Base-by-base conservation (phyloP, 2,888 invertebrate genomes). In the Terebella lapidaria region DNA sequence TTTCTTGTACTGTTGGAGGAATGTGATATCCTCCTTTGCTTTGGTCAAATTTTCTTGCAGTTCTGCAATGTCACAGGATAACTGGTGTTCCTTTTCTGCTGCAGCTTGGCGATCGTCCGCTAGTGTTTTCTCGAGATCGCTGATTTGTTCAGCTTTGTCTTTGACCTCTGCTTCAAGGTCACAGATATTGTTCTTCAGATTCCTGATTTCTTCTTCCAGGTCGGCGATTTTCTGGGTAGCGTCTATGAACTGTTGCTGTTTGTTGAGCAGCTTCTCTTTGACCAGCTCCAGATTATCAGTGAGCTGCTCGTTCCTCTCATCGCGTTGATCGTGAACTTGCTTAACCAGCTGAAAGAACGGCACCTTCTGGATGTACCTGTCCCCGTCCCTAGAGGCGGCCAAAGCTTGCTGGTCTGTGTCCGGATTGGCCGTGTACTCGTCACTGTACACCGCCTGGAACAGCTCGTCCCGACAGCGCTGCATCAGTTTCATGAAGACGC, bases 201-300 rank as follows among this genome's bases (percentile, higher is more conserved):
- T 65, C n/a, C 63, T 67, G 20, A 72, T 64, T 15, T 70, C 62
- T 25, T 70, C 65, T 57, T 72, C 64, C 27, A 73, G 66, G 15
- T 67, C 66, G 26, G 66, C 65, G 18, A 70, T 69, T 29, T 66
- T 64, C 27, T 70, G 64, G 47, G 72, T 66, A 18, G 69, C 67
- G 28, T 71, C 71, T 57, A 75, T 75, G 58, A 67, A 70, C 56
- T 74, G 71, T 47, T 71, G 71, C 64, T 76, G 74, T 54, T 76
- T 76, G 57, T 74, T 72, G 70, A 76, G 75, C 47, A 77, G 65
- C 64, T 57, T 75, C 60, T 75, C 68, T 62, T 78, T 75, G 2
- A 78, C 73, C 29, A 70, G 69, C 25, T 78, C 74, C 3, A 78
- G 57, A 28, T 78, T 74, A 53, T 74, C 72, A 42, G 68, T 64